A percentile compares a stretch with the other conserved stretches of the same genome.
Conservation (phyloP, 2,888 invertebrate genomes). For the Morpho helenor region DNA sequence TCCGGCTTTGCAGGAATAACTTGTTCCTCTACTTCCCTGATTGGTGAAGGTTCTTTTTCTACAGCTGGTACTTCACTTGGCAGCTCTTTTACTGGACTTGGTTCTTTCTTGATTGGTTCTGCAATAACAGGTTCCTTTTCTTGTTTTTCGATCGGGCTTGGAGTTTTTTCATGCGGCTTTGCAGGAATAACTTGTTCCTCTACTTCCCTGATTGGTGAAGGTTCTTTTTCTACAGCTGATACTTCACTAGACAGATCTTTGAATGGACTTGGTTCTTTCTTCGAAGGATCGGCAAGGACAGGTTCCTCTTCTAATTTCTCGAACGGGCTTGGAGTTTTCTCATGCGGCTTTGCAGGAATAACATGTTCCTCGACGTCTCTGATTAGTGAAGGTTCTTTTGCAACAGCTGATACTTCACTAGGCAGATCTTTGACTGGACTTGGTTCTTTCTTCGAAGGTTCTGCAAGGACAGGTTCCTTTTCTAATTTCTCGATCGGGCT, state of each 20-base stretch:
- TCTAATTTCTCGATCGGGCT: constrained; percentile 3
- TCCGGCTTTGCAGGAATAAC: background rate
- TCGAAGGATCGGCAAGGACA: background rate
- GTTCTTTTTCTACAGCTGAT: constrained; percentile 1
- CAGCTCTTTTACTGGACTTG: background rate
- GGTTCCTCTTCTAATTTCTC: background rate
- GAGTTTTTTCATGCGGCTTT: constrained; percentile 3
- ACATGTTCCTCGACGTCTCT: too few species aligned
- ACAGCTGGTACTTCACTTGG: background rate
- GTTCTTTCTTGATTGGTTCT: constrained; percentile 2
- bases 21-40: background rate
- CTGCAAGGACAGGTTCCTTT: background rate
- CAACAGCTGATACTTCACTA: background rate
- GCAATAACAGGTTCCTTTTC: constrained; percentile 5
- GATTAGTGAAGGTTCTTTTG: background rate
- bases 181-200: constrained; percentile 13
- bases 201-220: background rate
- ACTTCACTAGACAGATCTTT: background rate
- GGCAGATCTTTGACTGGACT: background rate
- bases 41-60: constrained; percentile 12
- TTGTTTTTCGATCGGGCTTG: background rate
- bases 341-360: too few species aligned
- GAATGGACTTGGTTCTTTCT: constrained; percentile 18
- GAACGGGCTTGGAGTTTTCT: background rate
- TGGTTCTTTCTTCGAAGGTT: constrained; percentile 1